Conservation (phyloP, 2,113 vertebrate species). For the Oenanthe melanoleuca region DNA sequence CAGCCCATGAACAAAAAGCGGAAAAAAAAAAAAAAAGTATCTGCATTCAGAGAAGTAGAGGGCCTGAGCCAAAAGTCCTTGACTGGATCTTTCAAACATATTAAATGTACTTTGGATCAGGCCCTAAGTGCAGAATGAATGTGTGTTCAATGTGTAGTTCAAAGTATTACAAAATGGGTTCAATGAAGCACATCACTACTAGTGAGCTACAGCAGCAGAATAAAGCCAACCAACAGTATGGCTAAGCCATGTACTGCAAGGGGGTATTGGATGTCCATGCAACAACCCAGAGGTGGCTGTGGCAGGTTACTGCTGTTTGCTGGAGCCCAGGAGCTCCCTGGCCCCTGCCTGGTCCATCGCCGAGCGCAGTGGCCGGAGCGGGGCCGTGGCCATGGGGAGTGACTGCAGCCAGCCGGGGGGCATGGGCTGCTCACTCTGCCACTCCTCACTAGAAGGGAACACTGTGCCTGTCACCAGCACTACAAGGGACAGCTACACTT, state of each 20-base stretch:
- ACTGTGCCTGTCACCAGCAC: constrained; percentile 4
- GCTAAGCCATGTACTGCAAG: not conserved
- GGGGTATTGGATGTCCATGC: not conserved
- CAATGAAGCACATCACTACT: not conserved
- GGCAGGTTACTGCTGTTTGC: not conserved
- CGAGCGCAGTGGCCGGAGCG: not conserved
- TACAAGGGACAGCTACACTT: not conserved
- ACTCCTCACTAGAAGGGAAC: constrained; percentile 47
- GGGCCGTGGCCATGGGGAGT: not conserved
- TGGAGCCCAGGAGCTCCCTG: constrained; percentile 13
- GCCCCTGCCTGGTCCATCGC: not conserved
- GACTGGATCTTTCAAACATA: not conserved
- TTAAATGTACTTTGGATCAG: constrained; percentile 23
- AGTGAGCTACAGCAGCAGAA: not conserved
- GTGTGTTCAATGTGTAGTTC: not conserved
- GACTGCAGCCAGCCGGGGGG: not conserved
- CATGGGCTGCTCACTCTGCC: not conserved
- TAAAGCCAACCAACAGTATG: not conserved
- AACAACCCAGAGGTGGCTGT: not conserved
- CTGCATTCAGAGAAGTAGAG: not conserved
- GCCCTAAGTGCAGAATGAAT: constrained; percentile 6
- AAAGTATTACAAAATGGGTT: not conserved
- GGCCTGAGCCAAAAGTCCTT: constrained; percentile 37
- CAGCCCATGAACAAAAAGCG: not conserved
- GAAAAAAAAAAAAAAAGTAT: not conserved